These are phyloP conservation scores for Chloroceryle amazona DNA, from an alignment of 2,797 vertebrate species.

Conservation along the genomic window DNA sequence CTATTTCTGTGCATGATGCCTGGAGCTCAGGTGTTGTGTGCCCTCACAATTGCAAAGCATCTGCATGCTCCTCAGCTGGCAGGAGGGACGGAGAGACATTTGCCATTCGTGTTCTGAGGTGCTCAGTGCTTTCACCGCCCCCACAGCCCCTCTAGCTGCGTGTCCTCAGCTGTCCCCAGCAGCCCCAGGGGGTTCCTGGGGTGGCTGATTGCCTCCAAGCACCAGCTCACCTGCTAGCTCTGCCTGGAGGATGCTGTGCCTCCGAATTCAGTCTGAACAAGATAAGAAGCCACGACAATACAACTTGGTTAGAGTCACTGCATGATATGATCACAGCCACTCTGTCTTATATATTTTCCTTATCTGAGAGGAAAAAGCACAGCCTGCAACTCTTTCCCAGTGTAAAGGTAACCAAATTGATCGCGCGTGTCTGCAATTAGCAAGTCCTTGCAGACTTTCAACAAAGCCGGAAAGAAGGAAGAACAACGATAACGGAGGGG, in stretches of 20 bases:
- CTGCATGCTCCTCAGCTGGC: background rate
- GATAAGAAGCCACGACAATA: background rate
- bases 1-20: background rate
- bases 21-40: background rate
- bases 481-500: background rate
- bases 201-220: background rate
- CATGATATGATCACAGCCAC: background rate
- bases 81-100: background rate
- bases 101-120: background rate
- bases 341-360: background rate
- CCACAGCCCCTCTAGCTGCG: background rate
- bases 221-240: background rate
- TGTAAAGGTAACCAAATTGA: background rate
- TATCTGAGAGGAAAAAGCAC: background rate
- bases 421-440: background rate
- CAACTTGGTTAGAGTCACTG: background rate
- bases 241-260: background rate
- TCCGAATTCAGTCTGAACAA: background rate
- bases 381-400: background rate
- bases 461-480: background rate
- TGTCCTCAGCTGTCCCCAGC: background rate
- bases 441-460: background rate
- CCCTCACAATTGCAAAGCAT: accelerated
- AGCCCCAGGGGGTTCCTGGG: background rate
- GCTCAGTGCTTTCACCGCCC: background rate